Base-by-base conservation (phyloP, 2,797 vertebrate genomes). In the Chiroxiphia lanceolata region DNA sequence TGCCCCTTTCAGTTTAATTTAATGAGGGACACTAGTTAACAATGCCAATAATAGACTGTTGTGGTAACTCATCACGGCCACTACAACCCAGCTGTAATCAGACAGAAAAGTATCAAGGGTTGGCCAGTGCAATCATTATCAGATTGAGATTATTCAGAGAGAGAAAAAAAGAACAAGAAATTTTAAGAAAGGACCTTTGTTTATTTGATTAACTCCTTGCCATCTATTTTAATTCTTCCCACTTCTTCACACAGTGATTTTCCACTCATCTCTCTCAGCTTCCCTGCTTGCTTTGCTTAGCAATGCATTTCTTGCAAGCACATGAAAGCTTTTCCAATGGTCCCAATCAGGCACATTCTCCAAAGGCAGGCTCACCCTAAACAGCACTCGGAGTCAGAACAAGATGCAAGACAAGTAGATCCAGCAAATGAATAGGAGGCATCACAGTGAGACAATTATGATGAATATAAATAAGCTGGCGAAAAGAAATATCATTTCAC, bases 401-500 rank as follows among this genome's bases (percentile, higher is more conserved):
- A 95, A 93, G 93, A 95, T 83, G 83, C 71, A 80, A 77, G 81
- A 92, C 87, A 87, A 95, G 71, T 85, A 78, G 77, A 94, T 83
- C 75, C 81, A 95, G 76, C 71, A 94, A 83, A 93, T 80, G 92
- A 93, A 93, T 78, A 92, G 70, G 57, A 94, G 36, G 68, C 91
- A 95, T 80, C 38, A 68, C 61, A 85, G 88, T 5, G 53, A 95
- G 60, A 94, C 71, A 91, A 78, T 89, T 87, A 79, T 8, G 64
- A 96, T 94, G 81, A 94, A 93, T 80, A 91, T 79, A 93, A 91
- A 93, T 91, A 94, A 87, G 63, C 90, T 95, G 80, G 74, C 1
- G 1, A 84, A 87, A 94, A 96, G 59, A 93, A 95, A 84, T 23
- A 38, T 47, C 29, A 82, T 94, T 93, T 93, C 71, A 92, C 81